Evolutionary conservation across 2,797 vertebrate species (phyloP).

Genomic region (Synanceia verrucosa): DNA sequence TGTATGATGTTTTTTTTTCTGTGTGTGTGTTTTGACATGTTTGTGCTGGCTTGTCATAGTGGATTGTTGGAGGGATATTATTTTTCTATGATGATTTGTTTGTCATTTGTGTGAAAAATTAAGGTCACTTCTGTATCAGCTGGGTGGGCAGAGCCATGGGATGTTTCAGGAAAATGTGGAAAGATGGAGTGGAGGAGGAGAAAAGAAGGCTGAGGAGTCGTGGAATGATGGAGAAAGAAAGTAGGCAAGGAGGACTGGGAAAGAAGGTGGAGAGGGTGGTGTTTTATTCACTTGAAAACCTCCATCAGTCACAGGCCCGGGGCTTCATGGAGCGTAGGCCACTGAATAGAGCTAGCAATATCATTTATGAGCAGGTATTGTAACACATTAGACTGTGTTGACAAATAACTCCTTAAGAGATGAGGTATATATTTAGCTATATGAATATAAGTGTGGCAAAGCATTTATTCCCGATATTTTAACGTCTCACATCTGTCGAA

Average conservation of each 20-base stretch:
- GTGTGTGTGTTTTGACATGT: slow-evolving; percentile 66
- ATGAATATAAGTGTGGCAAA: slow-evolving; percentile 77
- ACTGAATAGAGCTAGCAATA: slow-evolving; percentile 75
- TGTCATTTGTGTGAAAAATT: slow-evolving; percentile 69
- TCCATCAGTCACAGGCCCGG: slow-evolving; percentile 44
- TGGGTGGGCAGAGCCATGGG: slow-evolving; percentile 21
- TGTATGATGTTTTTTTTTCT: slow-evolving; percentile 73
- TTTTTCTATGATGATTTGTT: slow-evolving; percentile 78
- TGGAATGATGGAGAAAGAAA: slow-evolving; percentile 63
- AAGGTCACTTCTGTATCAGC: slow-evolving; percentile 56
- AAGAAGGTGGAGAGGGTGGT: slow-evolving; percentile 38
- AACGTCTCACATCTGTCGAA: slow-evolving; percentile 80
- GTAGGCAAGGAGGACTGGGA: slow-evolving; percentile 39
- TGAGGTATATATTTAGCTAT: slow-evolving; percentile 80
- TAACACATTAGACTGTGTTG: slow-evolving; percentile 71
- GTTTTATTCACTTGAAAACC: slow-evolving; percentile 73
- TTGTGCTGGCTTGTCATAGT: slow-evolving; percentile 78
- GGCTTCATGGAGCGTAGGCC: slow-evolving; percentile 55
- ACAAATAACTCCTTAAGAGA: slow-evolving; percentile 69
- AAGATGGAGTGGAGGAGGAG: slow-evolving; percentile 37
- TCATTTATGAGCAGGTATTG: slow-evolving; percentile 65
- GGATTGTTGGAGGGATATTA: slow-evolving; percentile 81
- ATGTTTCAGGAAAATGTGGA: slow-evolving; percentile 15
- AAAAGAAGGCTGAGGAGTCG: slow-evolving; percentile 17
- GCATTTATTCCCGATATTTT: slow-evolving; percentile 82